These are phyloP conservation scores for Sialis lutaria DNA, from an alignment of 2,888 invertebrate genomes.

Conservation along the genomic window DNA sequence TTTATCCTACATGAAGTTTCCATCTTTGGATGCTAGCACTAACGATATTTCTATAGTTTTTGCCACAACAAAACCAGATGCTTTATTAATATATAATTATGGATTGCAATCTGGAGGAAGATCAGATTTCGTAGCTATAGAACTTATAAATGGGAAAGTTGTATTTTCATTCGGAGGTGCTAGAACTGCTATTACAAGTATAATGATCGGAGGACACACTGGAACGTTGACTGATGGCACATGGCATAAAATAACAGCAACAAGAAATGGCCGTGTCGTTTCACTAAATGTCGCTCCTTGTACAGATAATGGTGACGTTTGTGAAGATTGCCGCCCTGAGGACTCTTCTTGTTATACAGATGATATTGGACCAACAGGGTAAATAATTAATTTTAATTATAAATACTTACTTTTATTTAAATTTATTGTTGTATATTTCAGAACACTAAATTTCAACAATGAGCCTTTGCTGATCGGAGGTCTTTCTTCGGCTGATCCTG, in stretches of 20 bases:
- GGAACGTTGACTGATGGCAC: slow-evolving; percentile 64
- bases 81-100: slow-evolving; percentile 80
- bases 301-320: slow-evolving; percentile 70
- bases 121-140: slow-evolving; percentile 84
- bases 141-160: slow-evolving; percentile 67
- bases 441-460: slow-evolving; percentile 81
- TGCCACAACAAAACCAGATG: slow-evolving; percentile 73
- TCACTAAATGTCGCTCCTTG: slow-evolving; percentile 69
- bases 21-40: slow-evolving; percentile 68
- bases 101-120: slow-evolving; percentile 75
- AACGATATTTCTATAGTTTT: slow-evolving; percentile 85
- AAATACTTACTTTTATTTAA: background rate
- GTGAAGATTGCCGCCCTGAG: slow-evolving; percentile 72
- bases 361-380: slow-evolving; percentile 79
- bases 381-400: slow-evolving; percentile 22
- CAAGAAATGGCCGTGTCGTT: slow-evolving; percentile 74
- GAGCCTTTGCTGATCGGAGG: slow-evolving; percentile 77
- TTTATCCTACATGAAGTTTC: slow-evolving; percentile 78
- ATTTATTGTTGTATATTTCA: slow-evolving; percentile 27
- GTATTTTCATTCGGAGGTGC: slow-evolving; percentile 82
- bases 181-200: slow-evolving; percentile 70
- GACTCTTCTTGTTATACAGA: slow-evolving; percentile 70
- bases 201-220: slow-evolving; percentile 45
- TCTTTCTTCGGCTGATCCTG: slow-evolving; percentile 64
- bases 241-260: slow-evolving; percentile 86